phyloP scores from a whole-genome alignment of 2,888 invertebrate species.

The Aphrophora alni region DNA sequence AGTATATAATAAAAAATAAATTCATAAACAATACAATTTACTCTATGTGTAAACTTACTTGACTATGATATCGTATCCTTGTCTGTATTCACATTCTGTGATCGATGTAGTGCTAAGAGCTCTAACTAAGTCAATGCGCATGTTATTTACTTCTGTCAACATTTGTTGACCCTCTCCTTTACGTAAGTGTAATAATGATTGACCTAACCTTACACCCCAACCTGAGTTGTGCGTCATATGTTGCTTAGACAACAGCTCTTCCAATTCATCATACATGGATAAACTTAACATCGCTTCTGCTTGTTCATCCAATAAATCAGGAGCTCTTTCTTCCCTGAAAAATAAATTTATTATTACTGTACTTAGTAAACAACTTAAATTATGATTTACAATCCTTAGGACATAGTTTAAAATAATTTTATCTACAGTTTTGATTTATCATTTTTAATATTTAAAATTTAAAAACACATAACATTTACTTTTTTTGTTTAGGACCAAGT shows the following conservation, averaged over 20 bases:
- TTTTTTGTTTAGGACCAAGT: too few relatives aligned
- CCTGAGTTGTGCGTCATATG: slow-evolving; percentile 59
- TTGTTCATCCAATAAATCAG: slow-evolving; percentile 65
- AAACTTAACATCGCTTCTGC: slow-evolving; percentile 91
- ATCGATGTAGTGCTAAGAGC: slow-evolving; percentile 72
- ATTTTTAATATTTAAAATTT: too few relatives aligned
- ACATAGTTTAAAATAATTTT: background rate
- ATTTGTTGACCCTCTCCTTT: slow-evolving; percentile 39
- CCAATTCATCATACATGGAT: slow-evolving; percentile 81
- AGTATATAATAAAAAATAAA: too few relatives aligned
- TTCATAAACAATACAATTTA: too few relatives aligned
- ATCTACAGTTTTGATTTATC: too few relatives aligned
- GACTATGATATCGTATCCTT: slow-evolving; percentile 74
- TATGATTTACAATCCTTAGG: background rate
- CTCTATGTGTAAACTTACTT: slow-evolving; percentile 60
- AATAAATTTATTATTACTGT: background rate
- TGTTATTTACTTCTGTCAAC: slow-evolving; percentile 52
- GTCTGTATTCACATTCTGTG: slow-evolving; percentile 77
- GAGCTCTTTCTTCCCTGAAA: background rate
- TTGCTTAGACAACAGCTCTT: slow-evolving; percentile 60
- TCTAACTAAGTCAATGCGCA: slow-evolving; percentile 63
- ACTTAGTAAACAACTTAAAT: background rate
- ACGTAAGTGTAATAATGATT: slow-evolving; percentile 67
- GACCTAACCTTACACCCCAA: slow-evolving; percentile 81
- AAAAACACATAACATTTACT: too few relatives aligned